A percentile compares a stretch with the other conserved stretches of the same genome.
Conservation (phyloP, 2,113 vertebrate species). For the Climacteris rufus region DNA sequence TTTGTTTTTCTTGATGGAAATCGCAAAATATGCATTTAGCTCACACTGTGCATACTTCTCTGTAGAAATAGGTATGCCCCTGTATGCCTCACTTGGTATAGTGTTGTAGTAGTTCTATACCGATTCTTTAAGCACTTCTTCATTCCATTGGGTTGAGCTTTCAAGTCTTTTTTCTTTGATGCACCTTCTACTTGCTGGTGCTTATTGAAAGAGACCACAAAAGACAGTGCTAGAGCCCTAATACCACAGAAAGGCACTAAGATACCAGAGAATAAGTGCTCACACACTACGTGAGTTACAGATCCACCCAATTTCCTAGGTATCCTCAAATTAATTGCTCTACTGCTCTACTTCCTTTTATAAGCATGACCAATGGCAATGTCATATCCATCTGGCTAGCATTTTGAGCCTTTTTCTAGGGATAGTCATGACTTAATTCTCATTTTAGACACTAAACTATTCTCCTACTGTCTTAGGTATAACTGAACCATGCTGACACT, state of each 20-base stretch:
- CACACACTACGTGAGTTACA: background rate
- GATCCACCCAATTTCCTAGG: background rate
- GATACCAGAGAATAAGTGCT: background rate
- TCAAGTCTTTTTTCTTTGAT: background rate
- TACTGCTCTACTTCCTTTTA: background rate
- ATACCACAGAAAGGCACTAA: background rate
- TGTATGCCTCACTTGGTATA: background rate
- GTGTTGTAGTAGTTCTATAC: background rate
- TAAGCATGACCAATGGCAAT: background rate
- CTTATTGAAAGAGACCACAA: background rate
- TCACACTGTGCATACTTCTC: background rate
- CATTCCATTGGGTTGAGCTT: background rate
- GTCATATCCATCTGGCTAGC: background rate
- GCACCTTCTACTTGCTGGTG: background rate
- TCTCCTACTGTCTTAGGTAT: background rate
- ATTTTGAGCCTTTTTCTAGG: background rate
- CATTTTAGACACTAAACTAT: background rate
- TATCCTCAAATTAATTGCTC: background rate
- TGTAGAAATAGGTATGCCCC: background rate
- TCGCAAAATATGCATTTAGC: background rate
- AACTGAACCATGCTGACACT: background rate
- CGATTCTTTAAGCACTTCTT: background rate
- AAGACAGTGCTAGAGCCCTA: background rate
- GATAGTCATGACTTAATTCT: background rate
- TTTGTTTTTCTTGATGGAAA: background rate